Evolutionary conservation across 2,888 invertebrate species (phyloP), one percentile per base, ranked within the genome.

Genomic region (Scaptomyza reducta): DNA sequence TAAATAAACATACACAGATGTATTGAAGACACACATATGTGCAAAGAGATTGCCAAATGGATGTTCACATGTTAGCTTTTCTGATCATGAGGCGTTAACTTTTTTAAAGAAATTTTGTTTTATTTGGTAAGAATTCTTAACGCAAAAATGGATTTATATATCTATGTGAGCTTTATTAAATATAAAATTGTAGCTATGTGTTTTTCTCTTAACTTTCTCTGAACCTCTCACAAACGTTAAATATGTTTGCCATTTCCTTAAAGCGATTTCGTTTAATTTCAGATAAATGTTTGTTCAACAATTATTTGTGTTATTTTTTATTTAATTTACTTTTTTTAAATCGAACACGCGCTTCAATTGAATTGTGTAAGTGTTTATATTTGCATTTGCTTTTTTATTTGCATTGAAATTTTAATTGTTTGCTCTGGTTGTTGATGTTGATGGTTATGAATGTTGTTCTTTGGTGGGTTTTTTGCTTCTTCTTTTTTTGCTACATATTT

Each of bases 381-480:
- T 59, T 72, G 40, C 22, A 27, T 60, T 76, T 49, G 18, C 25
- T 63, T 56, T 56, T 60, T 49, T 76, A 66, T 74, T 77, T 77
- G 62, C 38, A 67, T 63, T 70, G 62, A 70, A 66, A 69, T 61
- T 71, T 59, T 81, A 79, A 84, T 79, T 76, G 76, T 78, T 71
- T 77, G 81, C 49, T 40, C 31, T 65, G 65, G 58, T 42, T 74
- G 61, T 82, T 73, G 79, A 81, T 82, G 75, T 49, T 63, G 62
- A 51, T 55, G 65, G 46, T 6, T 55, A 31, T 35, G 44, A 25
- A 18, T 45, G 55, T 33, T 22, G 16, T 35, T 14, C 14, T 47
- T 57, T 45, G n/a, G 10, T 4, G 10, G 6, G 35, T 45, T 51
- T 46, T 62, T 49, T 18, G 3, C 13, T 33, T 33, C 41, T 47